Percentiles rank a stretch among this genome's conserved stretches.
These are phyloP conservation scores for Platysteira castanea DNA, from an alignment of 2,113 vertebrate species.

Conservation along the genomic window DNA sequence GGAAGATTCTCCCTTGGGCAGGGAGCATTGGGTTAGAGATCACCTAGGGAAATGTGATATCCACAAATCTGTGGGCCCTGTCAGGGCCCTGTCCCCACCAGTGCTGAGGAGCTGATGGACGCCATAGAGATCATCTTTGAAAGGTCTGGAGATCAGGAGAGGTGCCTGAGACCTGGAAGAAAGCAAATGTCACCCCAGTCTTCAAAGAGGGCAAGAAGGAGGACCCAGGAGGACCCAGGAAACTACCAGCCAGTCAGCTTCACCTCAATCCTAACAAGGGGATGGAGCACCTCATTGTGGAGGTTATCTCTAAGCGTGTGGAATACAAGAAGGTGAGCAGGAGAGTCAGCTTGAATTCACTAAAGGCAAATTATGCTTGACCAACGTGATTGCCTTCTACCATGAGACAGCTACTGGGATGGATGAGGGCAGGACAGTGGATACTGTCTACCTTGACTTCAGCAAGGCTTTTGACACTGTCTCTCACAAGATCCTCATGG, in stretches of 20 bases:
- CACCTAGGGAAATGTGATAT: neutral
- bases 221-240: neutral
- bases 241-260: neutral
- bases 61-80: neutral
- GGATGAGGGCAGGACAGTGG: neutral
- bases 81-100: neutral
- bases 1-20: neutral
- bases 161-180: neutral
- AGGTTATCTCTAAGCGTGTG: neutral
- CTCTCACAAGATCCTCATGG: neutral
- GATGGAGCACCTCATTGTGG: neutral
- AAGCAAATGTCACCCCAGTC: neutral
- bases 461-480: neutral
- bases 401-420: rapidly evolving
- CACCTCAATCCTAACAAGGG: neutral
- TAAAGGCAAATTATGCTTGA: neutral
- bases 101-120: neutral
- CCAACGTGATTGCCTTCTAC: neutral
- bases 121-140: rapidly evolving
- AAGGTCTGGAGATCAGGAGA: neutral
- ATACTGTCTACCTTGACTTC: neutral
- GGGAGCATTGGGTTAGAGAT: neutral
- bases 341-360: neutral
- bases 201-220: neutral
- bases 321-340: neutral